Evolutionary conservation across 35 echinoderm and acorn worm genomes (phyloP), one percentile per base, ranked within the genome.

Genomic region (Heliocidaris tuberculata): DNA sequence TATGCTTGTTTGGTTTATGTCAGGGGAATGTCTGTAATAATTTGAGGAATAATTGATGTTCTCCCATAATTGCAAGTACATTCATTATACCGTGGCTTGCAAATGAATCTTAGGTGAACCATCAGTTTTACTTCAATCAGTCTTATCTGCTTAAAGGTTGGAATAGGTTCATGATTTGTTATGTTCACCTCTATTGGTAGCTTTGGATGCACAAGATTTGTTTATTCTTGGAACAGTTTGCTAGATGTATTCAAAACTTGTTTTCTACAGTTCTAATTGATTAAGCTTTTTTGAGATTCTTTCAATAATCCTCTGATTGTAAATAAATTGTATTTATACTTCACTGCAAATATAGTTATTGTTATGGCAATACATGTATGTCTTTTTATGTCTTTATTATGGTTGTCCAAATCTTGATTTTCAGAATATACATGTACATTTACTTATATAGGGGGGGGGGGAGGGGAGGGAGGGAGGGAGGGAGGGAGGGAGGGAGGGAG

Each of bases 281-380:
- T 27, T 78, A 6, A n/a, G 3, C 65, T 78, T n/a, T 4, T 78
- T 56, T 56, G 52, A 56, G 52, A 56, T 86, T 86, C n/a, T 29
- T 12, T 29, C 65, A 86, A 29, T 30, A 86, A 29, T 32, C 21
- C 48, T n/a, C n/a, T 30, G 48, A 59, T 93, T 93, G 91, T 93
- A 93, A 30, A 93, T 93, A 93, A 59, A 49, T 59, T 93, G 91
- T 93, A 93, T 93, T 93, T 93, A 93, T 93, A 93, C 50, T 52
- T 29, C 50, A 93, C 50, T 93, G 47, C 91, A 93, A 59, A 93
- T 93, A 93, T 59, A 93, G 91, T 93, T 93, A 93, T 93, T n/a
- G n/a, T n/a, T 89, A 89, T 89, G 87, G 24, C 31, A 89, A 17
- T 47, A n/a, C n/a, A n/a, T n/a, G n/a, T n/a, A n/a, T n/a, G n/a